Percentiles rank a stretch among this genome's conserved stretches.
phyloP scores from a whole-genome alignment of 2,113 vertebrate genomes.

The Callionymus lyra region DNA sequence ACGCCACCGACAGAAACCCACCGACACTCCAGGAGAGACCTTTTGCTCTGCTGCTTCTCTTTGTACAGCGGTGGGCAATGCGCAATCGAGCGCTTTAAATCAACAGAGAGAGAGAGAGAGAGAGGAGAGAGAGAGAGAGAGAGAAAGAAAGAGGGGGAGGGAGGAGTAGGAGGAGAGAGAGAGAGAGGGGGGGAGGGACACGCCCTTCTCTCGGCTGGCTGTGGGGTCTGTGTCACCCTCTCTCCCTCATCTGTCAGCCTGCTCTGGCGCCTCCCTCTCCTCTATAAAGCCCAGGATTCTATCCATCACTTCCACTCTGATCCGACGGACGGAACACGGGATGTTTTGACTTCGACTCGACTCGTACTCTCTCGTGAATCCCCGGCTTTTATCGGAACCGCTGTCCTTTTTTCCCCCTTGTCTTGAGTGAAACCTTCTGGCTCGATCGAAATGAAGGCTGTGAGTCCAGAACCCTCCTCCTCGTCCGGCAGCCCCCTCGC shows the following conservation, averaged over 20 bases:
- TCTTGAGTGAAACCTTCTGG: constrained; percentile 3
- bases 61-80: constrained; percentile 8
- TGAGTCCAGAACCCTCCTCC: constrained; percentile 82
- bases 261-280: constrained; percentile 66
- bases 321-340: constrained; percentile 36
- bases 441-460: constrained; percentile 81
- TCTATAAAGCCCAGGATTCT: constrained; percentile 63
- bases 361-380: constrained; percentile 6
- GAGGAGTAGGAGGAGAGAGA: no score
- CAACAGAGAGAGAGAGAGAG: no score
- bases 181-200: constrained; percentile 43
- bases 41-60: not conserved
- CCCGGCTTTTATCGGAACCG: constrained; percentile 7
- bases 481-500: constrained; percentile 66
- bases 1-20: not conserved
- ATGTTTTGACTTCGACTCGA: constrained; percentile 52
- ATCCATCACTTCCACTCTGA: constrained; percentile 46
- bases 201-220: constrained; percentile 59
- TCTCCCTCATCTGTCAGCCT: constrained; percentile 57
- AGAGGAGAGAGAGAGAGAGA: no score
- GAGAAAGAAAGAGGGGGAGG: no score
- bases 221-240: constrained; percentile 53
- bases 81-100: constrained; percentile 15
- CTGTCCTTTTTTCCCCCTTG: no score
- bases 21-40: not conserved